Percentiles rank a stretch among this genome's conserved stretches.
Conservation (phyloP, 2,888 invertebrate genomes). For the Entomobrya proxima region DNA sequence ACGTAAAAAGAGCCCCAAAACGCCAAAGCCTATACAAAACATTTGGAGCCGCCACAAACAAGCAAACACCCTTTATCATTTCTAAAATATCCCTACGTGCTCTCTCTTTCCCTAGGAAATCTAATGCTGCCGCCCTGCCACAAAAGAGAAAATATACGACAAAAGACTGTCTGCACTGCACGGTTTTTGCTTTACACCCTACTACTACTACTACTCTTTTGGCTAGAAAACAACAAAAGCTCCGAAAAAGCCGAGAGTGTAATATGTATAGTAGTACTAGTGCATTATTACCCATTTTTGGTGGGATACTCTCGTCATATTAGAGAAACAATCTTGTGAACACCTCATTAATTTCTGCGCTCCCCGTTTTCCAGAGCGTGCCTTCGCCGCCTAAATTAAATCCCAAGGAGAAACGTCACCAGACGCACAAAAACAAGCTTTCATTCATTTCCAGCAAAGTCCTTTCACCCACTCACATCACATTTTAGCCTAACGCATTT, state of each 20-base stretch:
- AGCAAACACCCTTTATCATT: conserved; percentile 29
- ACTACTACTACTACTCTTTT: neutral
- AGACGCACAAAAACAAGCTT: conserved; percentile 21
- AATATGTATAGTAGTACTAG: neutral
- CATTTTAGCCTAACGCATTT: conserved; percentile 17
- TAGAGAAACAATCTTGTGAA: conserved; percentile 70
- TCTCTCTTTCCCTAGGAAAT: neutral
- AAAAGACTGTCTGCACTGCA: conserved; percentile 25
- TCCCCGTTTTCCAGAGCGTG: neutral
- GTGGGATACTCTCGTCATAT: neutral
- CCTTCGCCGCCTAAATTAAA: conserved; percentile 6
- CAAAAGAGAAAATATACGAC: conserved; percentile 29
- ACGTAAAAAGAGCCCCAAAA: neutral
- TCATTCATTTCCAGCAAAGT: too few species aligned
- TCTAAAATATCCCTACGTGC: neutral
- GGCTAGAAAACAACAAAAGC: conserved; percentile 3
- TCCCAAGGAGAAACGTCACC: conserved; percentile 8
- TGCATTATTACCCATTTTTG: neutral
- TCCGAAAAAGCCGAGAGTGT: neutral
- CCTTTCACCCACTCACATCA: too few species aligned
- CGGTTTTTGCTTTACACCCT: neutral
- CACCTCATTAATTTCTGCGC: conserved; percentile 73
- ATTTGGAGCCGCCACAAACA: conserved; percentile 31
- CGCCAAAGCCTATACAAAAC: neutral
- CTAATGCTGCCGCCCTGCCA: conserved; percentile 14